Evolutionary conservation across 35 echinoderm and acorn worm genomes (phyloP).

Genomic region (Heliocidaris erythrogramma): DNA sequence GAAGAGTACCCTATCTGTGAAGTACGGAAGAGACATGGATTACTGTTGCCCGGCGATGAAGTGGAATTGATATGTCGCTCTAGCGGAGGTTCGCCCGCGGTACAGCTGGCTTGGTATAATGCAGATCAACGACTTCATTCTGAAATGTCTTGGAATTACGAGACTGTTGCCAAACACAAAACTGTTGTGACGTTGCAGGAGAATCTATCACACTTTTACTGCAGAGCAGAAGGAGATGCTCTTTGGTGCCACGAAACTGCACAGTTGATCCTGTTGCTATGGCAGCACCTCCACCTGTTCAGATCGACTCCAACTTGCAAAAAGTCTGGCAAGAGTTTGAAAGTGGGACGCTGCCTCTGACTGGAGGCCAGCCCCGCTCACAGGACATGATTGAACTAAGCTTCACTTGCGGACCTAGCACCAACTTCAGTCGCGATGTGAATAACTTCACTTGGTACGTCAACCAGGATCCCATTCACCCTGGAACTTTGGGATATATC

Average conservation of each 20-base stretch:
- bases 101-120: slow-evolving; percentile 51
- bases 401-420: slow-evolving; percentile 45
- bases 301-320: slow-evolving; percentile 35
- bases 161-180: slow-evolving; percentile 7
- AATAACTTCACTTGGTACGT: slow-evolving; percentile 64
- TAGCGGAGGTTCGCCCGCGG: slow-evolving; percentile 49
- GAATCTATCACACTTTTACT: slow-evolving; percentile 29
- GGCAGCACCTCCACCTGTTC: slow-evolving; percentile 36
- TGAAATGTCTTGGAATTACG: slow-evolving; percentile 40
- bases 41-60: slow-evolving; percentile 56
- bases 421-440: slow-evolving; percentile 41
- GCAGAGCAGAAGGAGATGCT: slow-evolving; percentile 39
- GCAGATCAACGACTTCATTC: slow-evolving; percentile 38
- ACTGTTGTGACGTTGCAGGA: slow-evolving; percentile 11
- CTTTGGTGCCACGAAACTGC: slow-evolving; percentile 47
- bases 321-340: slow-evolving; percentile 27
- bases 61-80: slow-evolving; percentile 54
- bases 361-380: neutral
- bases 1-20: slow-evolving; percentile 52
- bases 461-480: slow-evolving; percentile 24
- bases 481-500: slow-evolving; percentile 38
- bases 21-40: slow-evolving; percentile 3
- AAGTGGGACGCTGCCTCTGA: neutral
- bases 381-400: slow-evolving; percentile 43
- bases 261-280: slow-evolving; percentile 51